Evolutionary conservation across 2,797 vertebrate species (phyloP).

Genomic region (Distichodus sexfasciatus): DNA sequence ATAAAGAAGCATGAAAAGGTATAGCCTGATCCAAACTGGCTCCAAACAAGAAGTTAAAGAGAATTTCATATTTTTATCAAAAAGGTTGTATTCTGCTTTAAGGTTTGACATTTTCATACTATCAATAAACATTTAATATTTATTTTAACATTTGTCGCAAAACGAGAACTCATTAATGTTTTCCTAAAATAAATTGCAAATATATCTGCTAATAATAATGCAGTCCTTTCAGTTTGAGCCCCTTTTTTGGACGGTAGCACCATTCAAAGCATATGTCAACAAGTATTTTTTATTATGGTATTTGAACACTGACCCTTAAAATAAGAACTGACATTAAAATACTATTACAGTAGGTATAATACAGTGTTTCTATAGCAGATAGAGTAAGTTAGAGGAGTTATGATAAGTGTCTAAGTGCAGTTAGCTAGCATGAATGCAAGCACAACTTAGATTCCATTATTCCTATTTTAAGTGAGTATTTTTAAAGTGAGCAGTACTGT

Average conservation of each 20-base stretch:
- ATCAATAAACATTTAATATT: too few relatives aligned
- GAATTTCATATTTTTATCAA: neutral
- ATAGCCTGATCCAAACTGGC: neutral
- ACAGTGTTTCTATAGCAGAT: too few relatives aligned
- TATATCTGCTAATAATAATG: too few relatives aligned
- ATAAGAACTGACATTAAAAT: constrained; percentile 57
- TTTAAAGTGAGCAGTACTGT: neutral
- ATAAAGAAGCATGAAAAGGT: neutral
- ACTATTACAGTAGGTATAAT: constrained; percentile 37
- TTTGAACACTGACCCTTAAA: constrained; percentile 21
- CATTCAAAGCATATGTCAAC: neutral
- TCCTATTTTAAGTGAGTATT: neutral
- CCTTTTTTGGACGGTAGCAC: constrained; percentile 14
- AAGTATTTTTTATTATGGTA: neutral
- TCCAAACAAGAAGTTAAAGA: neutral
- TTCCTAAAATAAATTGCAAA: too few relatives aligned
- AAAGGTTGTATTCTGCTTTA: neutral
- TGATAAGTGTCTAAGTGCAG: constrained; percentile 23
- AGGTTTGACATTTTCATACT: neutral
- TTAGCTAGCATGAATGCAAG: neutral
- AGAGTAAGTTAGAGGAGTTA: constrained; percentile 34
- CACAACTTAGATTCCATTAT: neutral
- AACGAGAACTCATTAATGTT: too few relatives aligned
- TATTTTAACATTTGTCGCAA: too few relatives aligned
- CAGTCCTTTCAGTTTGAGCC: too few relatives aligned